A percentile compares a stretch with the other conserved stretches of the same genome.
Evolutionary conservation across 2,888 invertebrate species (phyloP).

Genomic region (Protonemura montana): DNA sequence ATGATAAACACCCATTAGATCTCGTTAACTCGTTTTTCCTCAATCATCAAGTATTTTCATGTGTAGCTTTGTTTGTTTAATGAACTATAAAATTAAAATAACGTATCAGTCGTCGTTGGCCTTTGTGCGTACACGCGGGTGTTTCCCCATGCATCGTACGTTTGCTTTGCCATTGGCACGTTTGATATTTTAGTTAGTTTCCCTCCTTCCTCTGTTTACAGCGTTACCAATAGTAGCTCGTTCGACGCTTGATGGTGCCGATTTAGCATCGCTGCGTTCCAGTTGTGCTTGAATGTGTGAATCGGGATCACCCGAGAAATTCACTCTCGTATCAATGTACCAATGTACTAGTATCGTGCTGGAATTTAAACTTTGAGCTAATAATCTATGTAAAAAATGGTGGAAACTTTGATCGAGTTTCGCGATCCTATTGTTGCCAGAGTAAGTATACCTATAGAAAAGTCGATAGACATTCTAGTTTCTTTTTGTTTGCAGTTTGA

Average conservation of each 20-base stretch:
- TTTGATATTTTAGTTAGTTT: background rate
- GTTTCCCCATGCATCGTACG: no score
- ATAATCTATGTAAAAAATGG: no score
- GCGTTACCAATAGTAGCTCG: background rate
- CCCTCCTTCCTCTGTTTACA: background rate
- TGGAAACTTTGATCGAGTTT: background rate
- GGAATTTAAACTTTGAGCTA: no score
- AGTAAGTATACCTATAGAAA: conserved; percentile 13
- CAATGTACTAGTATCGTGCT: no score
- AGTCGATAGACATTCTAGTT: no score
- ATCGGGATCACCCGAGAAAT: background rate
- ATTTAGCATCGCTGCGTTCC: background rate
- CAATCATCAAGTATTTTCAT: background rate
- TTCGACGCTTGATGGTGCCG: background rate
- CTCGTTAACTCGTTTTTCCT: background rate
- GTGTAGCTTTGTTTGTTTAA: background rate
- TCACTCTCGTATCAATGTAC: no score
- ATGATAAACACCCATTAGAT: background rate
- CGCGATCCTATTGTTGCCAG: background rate
- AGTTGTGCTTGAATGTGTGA: background rate
- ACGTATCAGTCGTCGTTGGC: background rate
- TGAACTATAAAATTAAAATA: background rate
- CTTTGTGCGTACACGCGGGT: background rate
- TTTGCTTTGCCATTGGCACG: background rate
- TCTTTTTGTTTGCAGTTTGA: background rate